Evolutionary conservation across 2,113 vertebrate species (phyloP).

Genomic region (Eolophus roseicapilla): DNA sequence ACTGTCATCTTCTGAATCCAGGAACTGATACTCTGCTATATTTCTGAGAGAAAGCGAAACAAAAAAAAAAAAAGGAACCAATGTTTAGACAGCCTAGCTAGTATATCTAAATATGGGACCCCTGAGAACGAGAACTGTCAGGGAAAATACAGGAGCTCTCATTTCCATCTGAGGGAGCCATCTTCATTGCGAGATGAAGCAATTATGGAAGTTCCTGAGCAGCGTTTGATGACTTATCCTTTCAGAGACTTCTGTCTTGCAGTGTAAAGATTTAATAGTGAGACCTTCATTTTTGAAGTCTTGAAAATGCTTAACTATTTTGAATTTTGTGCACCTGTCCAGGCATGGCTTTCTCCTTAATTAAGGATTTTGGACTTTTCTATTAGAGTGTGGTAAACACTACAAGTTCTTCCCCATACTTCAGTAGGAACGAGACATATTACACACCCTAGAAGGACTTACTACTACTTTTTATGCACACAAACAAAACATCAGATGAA

Average conservation of each 20-base stretch:
- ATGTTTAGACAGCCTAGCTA: neutral
- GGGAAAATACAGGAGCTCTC: neutral
- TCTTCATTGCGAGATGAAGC: neutral
- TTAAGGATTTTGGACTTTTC: neutral
- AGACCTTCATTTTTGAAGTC: neutral
- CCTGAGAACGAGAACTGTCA: neutral
- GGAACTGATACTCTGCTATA: neutral
- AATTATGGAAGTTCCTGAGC: neutral
- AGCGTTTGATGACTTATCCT: neutral
- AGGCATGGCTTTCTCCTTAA: neutral
- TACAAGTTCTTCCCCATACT: neutral
- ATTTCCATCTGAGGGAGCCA: neutral
- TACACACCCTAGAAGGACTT: neutral
- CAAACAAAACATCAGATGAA: neutral
- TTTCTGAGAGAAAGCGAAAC: neutral
- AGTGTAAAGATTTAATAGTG: neutral
- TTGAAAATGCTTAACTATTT: neutral
- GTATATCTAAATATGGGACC: neutral
- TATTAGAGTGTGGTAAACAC: neutral
- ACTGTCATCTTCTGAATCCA: conserved; percentile 25
- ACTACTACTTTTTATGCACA: neutral
- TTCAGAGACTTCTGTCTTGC: neutral
- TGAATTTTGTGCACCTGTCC: neutral
- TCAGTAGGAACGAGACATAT: neutral
- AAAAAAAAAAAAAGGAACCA: neutral